Conservation (phyloP, 30 jellyfish, hydroid and myxozoan species). For the Hydractinia echinata region DNA sequence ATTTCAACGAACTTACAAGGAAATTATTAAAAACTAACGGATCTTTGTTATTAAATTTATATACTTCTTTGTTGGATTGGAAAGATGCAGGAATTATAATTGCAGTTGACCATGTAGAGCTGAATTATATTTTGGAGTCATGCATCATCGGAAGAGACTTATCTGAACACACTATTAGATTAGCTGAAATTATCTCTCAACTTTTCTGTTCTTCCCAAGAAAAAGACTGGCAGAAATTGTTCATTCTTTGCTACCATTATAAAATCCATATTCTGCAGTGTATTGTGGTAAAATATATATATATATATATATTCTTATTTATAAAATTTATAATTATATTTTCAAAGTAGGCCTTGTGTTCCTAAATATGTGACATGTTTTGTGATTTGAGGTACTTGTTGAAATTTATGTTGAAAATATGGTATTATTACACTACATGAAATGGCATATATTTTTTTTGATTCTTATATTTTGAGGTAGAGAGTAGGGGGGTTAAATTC, state of each 20-base stretch:
- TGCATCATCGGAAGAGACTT: constrained; percentile 11
- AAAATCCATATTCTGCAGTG: constrained; percentile 53
- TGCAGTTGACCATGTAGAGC: constrained; percentile 41
- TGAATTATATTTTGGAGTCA: constrained; percentile 33
- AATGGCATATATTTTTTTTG: no score
- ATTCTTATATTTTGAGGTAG: no score
- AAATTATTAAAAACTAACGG: not conserved
- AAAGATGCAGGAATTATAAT: constrained; percentile 29
- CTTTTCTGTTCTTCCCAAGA: constrained; percentile 12
- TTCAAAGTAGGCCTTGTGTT: no score
- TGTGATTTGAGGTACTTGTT: no score
- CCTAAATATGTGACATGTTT: no score
- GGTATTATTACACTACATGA: no score
- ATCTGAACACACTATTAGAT: constrained; percentile 22
- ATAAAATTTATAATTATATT: no score
- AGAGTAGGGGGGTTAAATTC: no score
- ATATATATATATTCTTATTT: not conserved
- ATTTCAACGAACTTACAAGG: not conserved
- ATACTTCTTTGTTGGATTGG: constrained; percentile 38
- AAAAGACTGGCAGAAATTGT: constrained; percentile 32
- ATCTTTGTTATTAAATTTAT: constrained; percentile 10
- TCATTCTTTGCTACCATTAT: constrained; percentile 48
- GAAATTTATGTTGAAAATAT: no score
- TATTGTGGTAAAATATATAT: constrained; percentile 41
- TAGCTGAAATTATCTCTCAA: constrained; percentile 38